Evolutionary conservation across 2,888 invertebrate species (phyloP).

Genomic region (Diadegma fenestrale): DNA sequence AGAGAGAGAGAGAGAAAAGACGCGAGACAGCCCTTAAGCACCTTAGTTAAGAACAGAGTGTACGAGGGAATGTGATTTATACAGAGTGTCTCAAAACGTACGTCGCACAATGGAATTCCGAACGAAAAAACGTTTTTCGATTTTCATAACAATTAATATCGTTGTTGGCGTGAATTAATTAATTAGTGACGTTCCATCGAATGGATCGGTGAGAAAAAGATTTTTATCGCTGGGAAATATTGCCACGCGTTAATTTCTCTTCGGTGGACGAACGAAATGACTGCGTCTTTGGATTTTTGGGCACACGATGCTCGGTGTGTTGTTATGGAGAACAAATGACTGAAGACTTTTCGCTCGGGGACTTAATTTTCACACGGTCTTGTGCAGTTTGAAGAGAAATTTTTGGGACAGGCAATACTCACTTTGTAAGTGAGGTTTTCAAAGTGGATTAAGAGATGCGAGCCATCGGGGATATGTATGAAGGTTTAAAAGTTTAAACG

Average conservation of each 20-base stretch:
- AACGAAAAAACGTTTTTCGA: too few species aligned
- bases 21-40: constrained; percentile 69
- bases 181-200: too few species aligned
- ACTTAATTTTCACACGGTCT: not conserved
- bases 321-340: not conserved
- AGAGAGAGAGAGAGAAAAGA: constrained; percentile 24
- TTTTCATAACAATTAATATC: not conserved
- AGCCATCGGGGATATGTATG: constrained; percentile 39
- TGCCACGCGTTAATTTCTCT: not conserved
- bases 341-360: not conserved
- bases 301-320: not conserved
- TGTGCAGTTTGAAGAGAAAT: not conserved
- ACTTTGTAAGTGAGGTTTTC: constrained; percentile 67
- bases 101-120: not conserved
- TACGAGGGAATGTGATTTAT: constrained; percentile 37
- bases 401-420: not conserved
- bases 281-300: not conserved
- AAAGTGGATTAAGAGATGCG: constrained; percentile 75
- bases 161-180: not conserved
- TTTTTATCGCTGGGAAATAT: not conserved
- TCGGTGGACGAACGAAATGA: not conserved
- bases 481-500: constrained; percentile 37
- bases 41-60: constrained; percentile 69
- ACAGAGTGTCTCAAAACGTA: not conserved
- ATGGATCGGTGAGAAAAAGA: too few species aligned